A percentile compares a stretch with the other conserved stretches of the same genome.
Conservation (phyloP, 2,797 vertebrate species). For the Pogonophryne albipinna region DNA sequence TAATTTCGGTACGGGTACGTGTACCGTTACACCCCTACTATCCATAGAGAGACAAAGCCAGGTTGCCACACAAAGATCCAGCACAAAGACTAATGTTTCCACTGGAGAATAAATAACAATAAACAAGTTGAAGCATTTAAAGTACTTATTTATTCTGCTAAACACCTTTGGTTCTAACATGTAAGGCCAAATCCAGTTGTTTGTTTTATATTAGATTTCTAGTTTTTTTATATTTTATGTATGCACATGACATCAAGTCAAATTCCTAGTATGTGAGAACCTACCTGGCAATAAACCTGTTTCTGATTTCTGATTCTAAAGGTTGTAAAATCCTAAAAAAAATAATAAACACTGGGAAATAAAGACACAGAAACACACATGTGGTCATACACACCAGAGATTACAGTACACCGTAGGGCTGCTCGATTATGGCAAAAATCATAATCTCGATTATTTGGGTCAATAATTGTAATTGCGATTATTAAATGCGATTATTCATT, state of each 20-base stretch:
- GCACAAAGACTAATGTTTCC: conserved; percentile 40
- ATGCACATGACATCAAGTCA: too few relatives aligned
- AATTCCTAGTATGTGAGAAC: too few relatives aligned
- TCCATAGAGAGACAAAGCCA: conserved; percentile 49
- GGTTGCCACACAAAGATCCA: conserved; percentile 20
- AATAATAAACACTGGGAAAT: neutral
- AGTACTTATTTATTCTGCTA: conserved; percentile 16
- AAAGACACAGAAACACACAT: neutral
- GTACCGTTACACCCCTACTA: too few relatives aligned
- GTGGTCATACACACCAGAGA: neutral
- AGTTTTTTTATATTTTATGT: too few relatives aligned
- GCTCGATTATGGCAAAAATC: too few relatives aligned
- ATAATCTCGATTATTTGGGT: too few relatives aligned
- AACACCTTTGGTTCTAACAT: neutral
- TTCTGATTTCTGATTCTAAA: neutral
- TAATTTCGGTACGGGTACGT: too few relatives aligned
- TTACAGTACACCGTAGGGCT: neutral
- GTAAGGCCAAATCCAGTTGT: neutral
- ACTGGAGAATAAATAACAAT: conserved; percentile 19
- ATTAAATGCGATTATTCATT: too few relatives aligned
- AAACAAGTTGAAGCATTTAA: conserved; percentile 37
- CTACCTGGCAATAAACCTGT: too few relatives aligned
- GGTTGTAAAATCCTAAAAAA: conserved; percentile 12
- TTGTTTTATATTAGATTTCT: neutral
- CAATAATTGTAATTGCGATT: too few relatives aligned